Base-by-base conservation (phyloP, 2,888 invertebrate genomes). In the Pachycephus smyrnensis region DNA sequence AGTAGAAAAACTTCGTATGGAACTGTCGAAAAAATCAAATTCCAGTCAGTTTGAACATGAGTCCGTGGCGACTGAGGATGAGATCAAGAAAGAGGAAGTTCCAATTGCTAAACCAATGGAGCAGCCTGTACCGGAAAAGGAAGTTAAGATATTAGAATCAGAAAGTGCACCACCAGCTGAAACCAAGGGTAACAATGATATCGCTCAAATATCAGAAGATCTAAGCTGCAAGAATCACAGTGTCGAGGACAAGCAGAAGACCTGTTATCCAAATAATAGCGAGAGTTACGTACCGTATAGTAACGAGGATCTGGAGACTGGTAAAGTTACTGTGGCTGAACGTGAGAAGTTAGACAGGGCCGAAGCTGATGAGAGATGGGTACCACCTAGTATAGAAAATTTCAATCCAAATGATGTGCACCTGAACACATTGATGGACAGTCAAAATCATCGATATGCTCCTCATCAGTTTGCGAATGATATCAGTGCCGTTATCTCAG, bases 1-100 rank as follows among this genome's bases (percentile, higher is more conserved):
- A 37, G 96, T 98, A 6, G 96, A 97, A 88, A 96, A 97, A 88
- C 92, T 98, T 31, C 93, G 97, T 75, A 94, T 95, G 93, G 95
- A 95, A 87, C 92, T 96, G 86, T 93, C 93, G 55, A 95, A 95
- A 88, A 96, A 95, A 90, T 94, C 94, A 31, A 93, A 92, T 77
- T 89, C 93, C 69, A 93, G 93, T 78, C 94, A 93, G 83, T 87
- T 92, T 31, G 91, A 92, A 78, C 90, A 92, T 80, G 93, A 93
- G 76, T 82, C 89, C 23, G 84, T 85, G 12, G 89, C 91, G 80
- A 88, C 86, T 74, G 92, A 92, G n/a, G 87, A 88, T 71, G 88
- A 89, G 68, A 84, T 89, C 35, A 90, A 88, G 77, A 89, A 88
- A 75, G 87, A 87, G 73, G 90, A 88, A 82, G 78, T 75, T 75